These are phyloP conservation scores for Melanostoma mellinum DNA, from an alignment of 2,888 invertebrate species.

Conservation along the genomic window DNA sequence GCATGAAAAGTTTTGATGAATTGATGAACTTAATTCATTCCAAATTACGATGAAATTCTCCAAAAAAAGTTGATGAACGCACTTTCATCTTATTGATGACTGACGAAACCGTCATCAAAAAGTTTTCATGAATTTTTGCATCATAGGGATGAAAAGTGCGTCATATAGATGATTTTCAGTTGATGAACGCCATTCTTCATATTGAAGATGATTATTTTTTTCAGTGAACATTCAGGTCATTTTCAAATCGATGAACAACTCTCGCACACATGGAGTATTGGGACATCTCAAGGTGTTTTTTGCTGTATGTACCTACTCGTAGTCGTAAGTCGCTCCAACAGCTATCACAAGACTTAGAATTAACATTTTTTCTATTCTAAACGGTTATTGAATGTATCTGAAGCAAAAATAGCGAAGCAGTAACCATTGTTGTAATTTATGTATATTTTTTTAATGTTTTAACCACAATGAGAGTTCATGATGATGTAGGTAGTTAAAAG, in stretches of 20 bases:
- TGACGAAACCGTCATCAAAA: too few species aligned
- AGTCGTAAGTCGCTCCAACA: background rate
- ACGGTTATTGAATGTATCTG: conserved; percentile 25
- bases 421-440: conserved; percentile 26
- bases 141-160: too few species aligned
- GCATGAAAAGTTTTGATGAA: too few species aligned
- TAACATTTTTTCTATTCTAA: conserved; percentile 26
- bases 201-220: too few species aligned
- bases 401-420: too few species aligned
- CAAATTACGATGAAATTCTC: too few species aligned
- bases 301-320: conserved; percentile 10
- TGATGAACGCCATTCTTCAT: too few species aligned
- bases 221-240: conserved; percentile 73
- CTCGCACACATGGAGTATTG: conserved; percentile 38
- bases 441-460: conserved; percentile 13
- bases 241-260: conserved; percentile 61
- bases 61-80: too few species aligned
- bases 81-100: too few species aligned
- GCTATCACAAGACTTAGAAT: conserved; percentile 25
- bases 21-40: too few species aligned
- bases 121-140: too few species aligned
- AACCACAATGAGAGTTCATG: conserved; percentile 19
- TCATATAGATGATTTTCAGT: too few species aligned
- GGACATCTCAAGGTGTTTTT: conserved; percentile 67
- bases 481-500: conserved; percentile 16